phyloP scores from a whole-genome alignment of 1,140 invertebrate genomes.

The Asbolus verrucosus region DNA sequence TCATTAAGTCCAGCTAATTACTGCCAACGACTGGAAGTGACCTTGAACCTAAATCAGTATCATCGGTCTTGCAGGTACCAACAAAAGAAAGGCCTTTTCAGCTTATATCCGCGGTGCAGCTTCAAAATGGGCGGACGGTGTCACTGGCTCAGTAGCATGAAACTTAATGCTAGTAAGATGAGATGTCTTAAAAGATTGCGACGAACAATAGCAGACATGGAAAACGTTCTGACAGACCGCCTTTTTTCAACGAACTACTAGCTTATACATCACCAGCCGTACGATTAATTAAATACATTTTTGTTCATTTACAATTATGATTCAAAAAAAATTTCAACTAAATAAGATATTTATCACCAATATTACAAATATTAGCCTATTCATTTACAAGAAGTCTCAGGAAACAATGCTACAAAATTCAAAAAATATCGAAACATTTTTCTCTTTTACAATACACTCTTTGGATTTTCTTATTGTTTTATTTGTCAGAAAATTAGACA shows the following conservation, averaged over 20 bases:
- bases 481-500: no score
- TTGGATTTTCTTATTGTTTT: no score
- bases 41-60: constrained; percentile 16
- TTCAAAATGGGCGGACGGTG: constrained; percentile 41
- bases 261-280: background rate
- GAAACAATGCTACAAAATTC: no score
- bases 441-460: no score
- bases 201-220: constrained; percentile 38
- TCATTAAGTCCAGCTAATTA: constrained; percentile 22
- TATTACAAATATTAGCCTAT: no score
- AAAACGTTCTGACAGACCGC: constrained; percentile 40
- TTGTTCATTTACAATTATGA: no score
- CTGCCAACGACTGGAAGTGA: background rate
- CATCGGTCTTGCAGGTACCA: background rate
- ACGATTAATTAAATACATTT: background rate
- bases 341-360: no score
- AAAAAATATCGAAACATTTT: no score
- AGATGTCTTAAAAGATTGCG: constrained; percentile 49
- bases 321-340: no score
- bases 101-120: constrained; percentile 33
- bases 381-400: no score
- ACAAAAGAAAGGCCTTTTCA: constrained; percentile 18
- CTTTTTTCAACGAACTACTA: constrained; percentile 30
- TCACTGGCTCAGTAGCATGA: constrained; percentile 49
- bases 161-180: constrained; percentile 49